Evolutionary conservation across 2,113 vertebrate genomes (phyloP).

Genomic region (Muntiacus muntjak): DNA sequence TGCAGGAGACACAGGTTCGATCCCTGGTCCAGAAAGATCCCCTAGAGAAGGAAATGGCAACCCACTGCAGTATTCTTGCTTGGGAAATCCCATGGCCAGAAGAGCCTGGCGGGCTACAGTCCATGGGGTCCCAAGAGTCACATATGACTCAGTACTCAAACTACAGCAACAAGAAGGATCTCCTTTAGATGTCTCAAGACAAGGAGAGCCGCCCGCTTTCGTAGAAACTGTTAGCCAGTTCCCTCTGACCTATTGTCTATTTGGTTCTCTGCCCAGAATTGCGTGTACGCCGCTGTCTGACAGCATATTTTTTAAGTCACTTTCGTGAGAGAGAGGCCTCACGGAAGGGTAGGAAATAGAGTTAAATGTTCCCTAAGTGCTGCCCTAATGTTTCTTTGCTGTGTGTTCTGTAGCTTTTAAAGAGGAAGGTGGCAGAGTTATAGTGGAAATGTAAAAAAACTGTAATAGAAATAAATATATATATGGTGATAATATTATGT

Average conservation of each 20-base stretch:
- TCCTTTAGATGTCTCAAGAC: background rate
- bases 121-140: background rate
- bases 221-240: background rate
- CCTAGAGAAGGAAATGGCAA: background rate
- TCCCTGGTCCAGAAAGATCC: background rate
- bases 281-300: background rate
- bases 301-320: background rate
- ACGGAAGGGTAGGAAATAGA: background rate
- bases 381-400: background rate
- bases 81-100: background rate
- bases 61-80: background rate
- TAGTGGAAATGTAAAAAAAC: background rate
- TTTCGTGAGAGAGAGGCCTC: background rate
- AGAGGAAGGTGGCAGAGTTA: background rate
- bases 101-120: background rate
- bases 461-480: background rate
- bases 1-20: background rate
- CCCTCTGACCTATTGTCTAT: background rate
- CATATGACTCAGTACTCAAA: background rate
- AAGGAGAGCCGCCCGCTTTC: background rate
- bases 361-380: background rate
- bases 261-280: conserved; percentile 2
- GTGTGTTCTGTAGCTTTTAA: background rate
- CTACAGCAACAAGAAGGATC: background rate
- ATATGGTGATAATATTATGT: background rate